Evolutionary conservation across 2,797 vertebrate species (phyloP), one percentile per base, ranked within the genome.

Genomic region (Lithobates sylvaticus): DNA sequence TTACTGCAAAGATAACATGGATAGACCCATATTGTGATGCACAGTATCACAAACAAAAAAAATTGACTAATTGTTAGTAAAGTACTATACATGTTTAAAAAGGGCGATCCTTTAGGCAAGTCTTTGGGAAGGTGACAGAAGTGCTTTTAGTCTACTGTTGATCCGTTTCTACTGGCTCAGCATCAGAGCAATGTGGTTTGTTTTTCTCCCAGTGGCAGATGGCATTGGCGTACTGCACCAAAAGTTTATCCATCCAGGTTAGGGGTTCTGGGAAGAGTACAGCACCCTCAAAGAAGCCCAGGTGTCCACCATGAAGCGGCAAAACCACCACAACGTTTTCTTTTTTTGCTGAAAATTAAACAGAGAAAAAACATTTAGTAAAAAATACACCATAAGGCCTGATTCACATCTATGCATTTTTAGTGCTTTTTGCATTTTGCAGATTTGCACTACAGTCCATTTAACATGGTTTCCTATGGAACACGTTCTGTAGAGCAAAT

Each of bases 171-270:
- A 90, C 90, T 90, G 92, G 88, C 91, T 96, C 93, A 71, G 91
- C 73, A 47, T 93, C 94, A 0, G 92, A 95, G 94, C 98, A 99
- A 61, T 96, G 96, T 5, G 95, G 94, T 92, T 98, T 99, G 92
- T 95, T 98, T 84, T 95, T 97, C 92, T 99, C 97, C 98, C 97
- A 98, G 67, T 95, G 96, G 92, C 97, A 98, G 81, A 99, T 93
- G 89, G 97, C 95, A 18, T 98, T 92, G n/a, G 96, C 90, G 71
- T 98, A 99, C 91, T 96, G 94, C 21, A 99, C 94, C 58, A 99
- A 95, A n/a, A 98, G 93, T 93, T 98, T 98, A 93, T 99, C 98
- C 95, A 99, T 99, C 98, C 98, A 99, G 47, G 97, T 98, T 79
- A 99, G 96, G 9, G 97, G 97, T 76, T 97, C 96, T 0, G 98